A percentile compares a stretch with the other conserved stretches of the same genome.
Evolutionary conservation across 2,888 invertebrate species (phyloP).

Genomic region (Empis livida): DNA sequence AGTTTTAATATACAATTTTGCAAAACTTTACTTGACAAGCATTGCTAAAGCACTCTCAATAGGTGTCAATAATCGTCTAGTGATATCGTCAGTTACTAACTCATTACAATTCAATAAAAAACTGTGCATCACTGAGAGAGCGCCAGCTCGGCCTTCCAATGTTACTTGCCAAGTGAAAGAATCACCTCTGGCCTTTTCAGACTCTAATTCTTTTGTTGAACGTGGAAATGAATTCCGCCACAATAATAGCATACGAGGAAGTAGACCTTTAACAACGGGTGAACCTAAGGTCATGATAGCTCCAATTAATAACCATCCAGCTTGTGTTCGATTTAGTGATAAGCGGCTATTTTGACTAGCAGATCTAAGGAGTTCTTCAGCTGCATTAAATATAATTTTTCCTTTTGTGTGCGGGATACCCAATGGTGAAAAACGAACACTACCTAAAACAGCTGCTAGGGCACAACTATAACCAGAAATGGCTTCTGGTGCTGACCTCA

Average conservation of each 20-base stretch:
- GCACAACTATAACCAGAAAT: slow-evolving; percentile 87
- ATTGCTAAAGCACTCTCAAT: slow-evolving; percentile 93
- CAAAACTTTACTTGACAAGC: slow-evolving; percentile 66
- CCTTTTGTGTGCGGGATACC: slow-evolving; percentile 96
- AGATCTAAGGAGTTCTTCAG: slow-evolving; percentile 88
- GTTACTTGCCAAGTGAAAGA: slow-evolving; percentile 99
- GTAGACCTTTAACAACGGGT: slow-evolving; percentile 79
- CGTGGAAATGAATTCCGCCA: slow-evolving; percentile 98
- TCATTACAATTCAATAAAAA: slow-evolving; percentile 84
- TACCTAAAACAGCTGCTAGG: slow-evolving; percentile 84
- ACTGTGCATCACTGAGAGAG: slow-evolving; percentile 89
- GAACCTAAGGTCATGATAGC: slow-evolving; percentile 93
- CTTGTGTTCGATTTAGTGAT: slow-evolving; percentile 88
- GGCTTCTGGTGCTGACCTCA: slow-evolving; percentile 79
- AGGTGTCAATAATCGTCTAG: slow-evolving; percentile 73
- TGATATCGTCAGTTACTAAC: slow-evolving; percentile 82
- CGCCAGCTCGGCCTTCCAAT: slow-evolving; percentile 90
- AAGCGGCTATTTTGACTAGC: slow-evolving; percentile 94
- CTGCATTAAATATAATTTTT: slow-evolving; percentile 93
- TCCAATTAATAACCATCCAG: slow-evolving; percentile 94
- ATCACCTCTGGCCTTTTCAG: slow-evolving; percentile 90
- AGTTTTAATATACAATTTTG: neutral
- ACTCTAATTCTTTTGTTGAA: slow-evolving; percentile 90
- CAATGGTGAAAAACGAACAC: slow-evolving; percentile 76
- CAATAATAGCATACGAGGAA: slow-evolving; percentile 84